Evolutionary conservation across 2,888 invertebrate species (phyloP), one percentile per base, ranked within the genome.

Genomic region (Cylindroiulus punctatus): DNA sequence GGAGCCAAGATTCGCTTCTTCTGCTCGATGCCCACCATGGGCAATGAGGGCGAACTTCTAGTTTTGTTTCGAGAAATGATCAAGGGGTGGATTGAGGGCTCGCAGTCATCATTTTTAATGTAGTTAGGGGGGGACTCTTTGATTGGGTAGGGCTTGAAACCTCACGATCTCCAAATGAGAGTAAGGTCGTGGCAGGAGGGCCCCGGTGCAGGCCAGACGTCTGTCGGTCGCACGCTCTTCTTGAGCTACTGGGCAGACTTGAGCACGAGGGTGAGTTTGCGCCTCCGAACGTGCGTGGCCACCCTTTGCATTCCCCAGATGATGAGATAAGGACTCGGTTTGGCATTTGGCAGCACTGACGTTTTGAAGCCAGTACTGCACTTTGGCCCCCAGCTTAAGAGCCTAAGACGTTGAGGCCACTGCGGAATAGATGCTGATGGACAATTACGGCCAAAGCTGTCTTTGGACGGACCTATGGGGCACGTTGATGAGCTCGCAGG

Each of bases 181-280:
- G 83, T 42, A 83, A 83, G 83, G 83, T 83, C 83, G 17, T 76
- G 65, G 83, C 40, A 83, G 83, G 42, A 42, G 42, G 83, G 83
- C 42, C n/a, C 14, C n/a, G 44, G 76, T 76, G 83, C 83, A 83
- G 44, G 42, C 83, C 83, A 83, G 83, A 83, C 83, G 83, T 83
- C 40, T 83, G 83, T 83, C 83, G 83, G 44, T 44, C 83, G n/a
- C 83, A 83, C 83, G 83, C 83, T 83, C 44, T 42, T 42, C 83
- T 40, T 26, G 22, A 44, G 83, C 83, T 83, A 83, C 83, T 83
- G 44, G 83, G 83, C 44, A 83, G 83, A 83, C 83, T 40, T 83
- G 83, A 83, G 83, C 83, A 83, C 83, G 83, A 83, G 83, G 83
- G 83, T 44, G 44, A 83, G 26, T 42, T 40, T 44, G 83, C 22